Evolutionary conservation across 2,888 invertebrate species (phyloP).

Genomic region (Crepidodera aurea): DNA sequence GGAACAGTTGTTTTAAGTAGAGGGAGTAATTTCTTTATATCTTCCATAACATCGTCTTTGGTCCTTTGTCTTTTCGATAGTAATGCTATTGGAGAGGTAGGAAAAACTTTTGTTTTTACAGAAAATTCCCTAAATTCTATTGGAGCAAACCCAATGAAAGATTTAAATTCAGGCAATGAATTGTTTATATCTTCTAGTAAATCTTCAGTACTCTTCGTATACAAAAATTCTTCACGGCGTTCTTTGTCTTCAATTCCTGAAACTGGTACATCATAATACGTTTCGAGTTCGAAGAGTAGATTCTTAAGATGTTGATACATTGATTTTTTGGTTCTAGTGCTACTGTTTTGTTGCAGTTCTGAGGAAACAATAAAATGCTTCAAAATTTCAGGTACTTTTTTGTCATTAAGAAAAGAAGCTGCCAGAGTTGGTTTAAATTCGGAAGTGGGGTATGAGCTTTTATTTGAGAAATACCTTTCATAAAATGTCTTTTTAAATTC

Average conservation of each 20-base stretch:
- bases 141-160: neutral
- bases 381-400: neutral
- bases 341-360: neutral
- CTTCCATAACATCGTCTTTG: neutral
- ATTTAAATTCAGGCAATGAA: neutral
- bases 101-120: neutral
- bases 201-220: no score
- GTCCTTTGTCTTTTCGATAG: neutral
- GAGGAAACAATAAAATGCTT: neutral
- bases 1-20: neutral
- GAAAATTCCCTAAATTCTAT: neutral
- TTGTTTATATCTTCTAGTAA: neutral
- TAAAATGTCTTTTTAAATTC: neutral
- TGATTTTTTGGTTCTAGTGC: neutral
- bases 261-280: neutral
- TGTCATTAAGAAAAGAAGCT: neutral
- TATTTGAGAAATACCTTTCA: neutral
- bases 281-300: neutral
- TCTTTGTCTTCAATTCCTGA: no score
- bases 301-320: neutral
- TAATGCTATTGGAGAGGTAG: neutral
- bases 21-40: neutral
- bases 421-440: neutral
- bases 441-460: neutral
- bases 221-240: no score